phyloP scores from a whole-genome alignment of 2,113 vertebrate species.

The Corvus moneduloides region DNA sequence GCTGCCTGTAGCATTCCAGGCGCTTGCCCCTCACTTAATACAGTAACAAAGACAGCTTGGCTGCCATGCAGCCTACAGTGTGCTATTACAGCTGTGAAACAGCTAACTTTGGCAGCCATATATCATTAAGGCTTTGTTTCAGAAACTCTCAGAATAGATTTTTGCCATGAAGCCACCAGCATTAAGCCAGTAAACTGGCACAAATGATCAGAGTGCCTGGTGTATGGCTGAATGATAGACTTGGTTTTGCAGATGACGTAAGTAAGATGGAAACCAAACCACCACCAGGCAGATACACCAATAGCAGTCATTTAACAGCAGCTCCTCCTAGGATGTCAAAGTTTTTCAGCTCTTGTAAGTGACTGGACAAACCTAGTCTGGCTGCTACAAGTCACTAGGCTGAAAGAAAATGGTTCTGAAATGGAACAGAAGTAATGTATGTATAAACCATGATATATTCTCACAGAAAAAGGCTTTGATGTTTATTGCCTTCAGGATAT shows the following conservation, averaged over 20 bases:
- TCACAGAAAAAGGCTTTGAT: neutral
- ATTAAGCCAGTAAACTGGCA: neutral
- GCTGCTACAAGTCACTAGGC: slow-evolving; percentile 30
- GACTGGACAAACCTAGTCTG: neutral
- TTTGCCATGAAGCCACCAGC: neutral
- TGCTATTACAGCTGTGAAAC: slow-evolving; percentile 76
- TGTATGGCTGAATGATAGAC: fast-evolving
- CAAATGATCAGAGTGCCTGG: neutral
- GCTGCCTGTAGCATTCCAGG: slow-evolving; percentile 56
- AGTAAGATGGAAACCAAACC: neutral
- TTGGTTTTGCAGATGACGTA: neutral
- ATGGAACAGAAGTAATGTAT: slow-evolving; percentile 20
- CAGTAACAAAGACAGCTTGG: slow-evolving; percentile 64
- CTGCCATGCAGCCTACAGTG: slow-evolving; percentile 12
- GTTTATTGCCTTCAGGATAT: neutral
- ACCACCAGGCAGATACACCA: fast-evolving
- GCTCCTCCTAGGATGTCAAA: neutral
- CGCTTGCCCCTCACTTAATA: slow-evolving; percentile 52
- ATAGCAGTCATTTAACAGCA: neutral
- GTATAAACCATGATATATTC: neutral
- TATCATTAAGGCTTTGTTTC: slow-evolving; percentile 66
- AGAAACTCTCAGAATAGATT: slow-evolving; percentile 64
- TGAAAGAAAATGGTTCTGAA: slow-evolving; percentile 59
- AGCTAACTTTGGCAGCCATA: slow-evolving; percentile 73
- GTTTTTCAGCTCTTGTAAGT: neutral